Conservation (phyloP, 2,113 vertebrate genomes). For the Pachyramphus minor region DNA sequence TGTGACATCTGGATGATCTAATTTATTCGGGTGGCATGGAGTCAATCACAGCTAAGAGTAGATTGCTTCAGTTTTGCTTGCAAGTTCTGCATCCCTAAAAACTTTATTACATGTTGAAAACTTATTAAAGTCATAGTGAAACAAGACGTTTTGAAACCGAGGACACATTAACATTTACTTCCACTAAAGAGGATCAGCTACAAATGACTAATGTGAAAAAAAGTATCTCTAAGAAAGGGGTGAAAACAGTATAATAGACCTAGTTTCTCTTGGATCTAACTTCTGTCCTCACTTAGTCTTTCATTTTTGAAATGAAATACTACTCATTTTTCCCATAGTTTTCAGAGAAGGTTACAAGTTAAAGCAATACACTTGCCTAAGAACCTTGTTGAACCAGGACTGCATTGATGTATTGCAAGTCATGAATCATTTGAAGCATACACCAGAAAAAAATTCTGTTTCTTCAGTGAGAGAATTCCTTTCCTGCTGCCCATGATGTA, state of each 20-base stretch:
- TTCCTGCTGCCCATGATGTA: slow-evolving; percentile 16
- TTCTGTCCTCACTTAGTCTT: background rate
- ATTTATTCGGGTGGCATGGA: background rate
- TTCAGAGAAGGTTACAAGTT: slow-evolving; percentile 46
- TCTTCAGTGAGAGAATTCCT: slow-evolving; percentile 2
- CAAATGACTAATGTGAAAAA: background rate
- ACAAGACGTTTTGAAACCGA: background rate
- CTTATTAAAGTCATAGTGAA: background rate
- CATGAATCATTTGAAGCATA: slow-evolving; percentile 43
- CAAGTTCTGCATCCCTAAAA: background rate
- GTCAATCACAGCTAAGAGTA: background rate
- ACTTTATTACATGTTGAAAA: background rate
- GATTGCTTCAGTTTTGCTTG: background rate
- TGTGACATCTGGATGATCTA: background rate
- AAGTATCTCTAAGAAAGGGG: background rate
- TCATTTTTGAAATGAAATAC: background rate
- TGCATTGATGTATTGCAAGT: background rate
- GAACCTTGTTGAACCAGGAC: background rate
- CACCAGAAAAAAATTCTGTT: slow-evolving; percentile 19
- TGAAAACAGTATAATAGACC: background rate
- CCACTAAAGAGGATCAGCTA: background rate
- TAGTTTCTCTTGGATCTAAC: background rate
- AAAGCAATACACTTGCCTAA: slow-evolving; percentile 45
- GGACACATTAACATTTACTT: background rate
- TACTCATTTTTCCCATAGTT: background rate